Evolutionary conservation across 1,140 invertebrate species (phyloP), one percentile per base, ranked within the genome.

Genomic region (Zaprionus vittiger): DNA sequence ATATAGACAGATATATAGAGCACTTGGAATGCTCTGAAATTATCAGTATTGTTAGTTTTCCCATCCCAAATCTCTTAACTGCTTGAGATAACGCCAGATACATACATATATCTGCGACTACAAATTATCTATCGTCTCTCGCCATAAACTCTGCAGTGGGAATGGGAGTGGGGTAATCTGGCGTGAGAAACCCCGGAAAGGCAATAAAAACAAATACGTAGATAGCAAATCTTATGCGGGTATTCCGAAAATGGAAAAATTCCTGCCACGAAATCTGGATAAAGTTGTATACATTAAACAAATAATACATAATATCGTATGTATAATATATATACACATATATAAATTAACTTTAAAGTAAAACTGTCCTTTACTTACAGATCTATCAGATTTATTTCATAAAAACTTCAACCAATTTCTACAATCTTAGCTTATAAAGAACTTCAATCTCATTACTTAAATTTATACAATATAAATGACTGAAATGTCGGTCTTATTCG

Each of bases 121-220:
- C 41, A 47, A 47, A 47, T 47, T 47, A 47, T 47, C 41, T 47
- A 47, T 47, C n/a, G 41, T 47, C 41, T 47, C 2, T n/a, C n/a
- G 41, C 41, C 41, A 47, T 47, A 47, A 47, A 47, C 41, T 3
- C 1, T 1, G 41, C n/a, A 7, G 28, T 11, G 9, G 2, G 31
- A 11, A 17, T 4, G 41, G n/a, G n/a, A 9, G 7, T 17, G n/a
- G n/a, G 41, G n/a, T 44, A 44, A 17, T 44, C n/a, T 17, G 15
- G 4, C 15, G 38, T n/a, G 41, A 17, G 41, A 47, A 47, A 9
- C 6, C 41, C 31, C 31, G 31, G 5, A 44, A 44, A 9, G 41
- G n/a, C 41, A 7, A 47, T 17, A 17, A 47, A 47, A 2, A 17
- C n/a, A 17, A 47, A 47, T 9, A 11, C 31, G 31, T 11, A 38